A percentile compares a stretch with the other conserved stretches of the same genome.
Evolutionary conservation across 2,888 invertebrate species (phyloP).

Genomic region (Bombylius major): DNA sequence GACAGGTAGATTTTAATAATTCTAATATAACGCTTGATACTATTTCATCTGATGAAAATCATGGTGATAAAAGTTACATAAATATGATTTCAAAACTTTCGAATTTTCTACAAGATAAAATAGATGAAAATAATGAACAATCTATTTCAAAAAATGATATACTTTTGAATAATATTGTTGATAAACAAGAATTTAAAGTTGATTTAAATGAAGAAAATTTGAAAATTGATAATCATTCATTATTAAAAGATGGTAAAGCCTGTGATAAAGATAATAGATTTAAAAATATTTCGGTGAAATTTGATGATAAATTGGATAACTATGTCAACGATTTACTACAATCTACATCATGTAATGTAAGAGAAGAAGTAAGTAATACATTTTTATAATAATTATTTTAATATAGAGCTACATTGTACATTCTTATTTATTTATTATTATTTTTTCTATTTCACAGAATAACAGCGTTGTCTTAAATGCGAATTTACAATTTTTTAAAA

Average conservation of each 20-base stretch:
- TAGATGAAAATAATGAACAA: background rate
- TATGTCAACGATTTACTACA: constrained; percentile 7
- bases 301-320: constrained; percentile 6
- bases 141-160: background rate
- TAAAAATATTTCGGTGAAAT: constrained; percentile 1
- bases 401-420: too few relatives aligned
- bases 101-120: background rate
- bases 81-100: background rate
- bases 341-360: background rate
- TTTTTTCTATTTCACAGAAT: background rate
- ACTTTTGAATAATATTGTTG: too few relatives aligned
- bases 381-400: background rate
- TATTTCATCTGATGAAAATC: too few relatives aligned
- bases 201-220: background rate
- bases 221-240: background rate
- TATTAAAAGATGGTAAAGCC: too few relatives aligned
- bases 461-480: background rate
- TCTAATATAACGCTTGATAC: too few relatives aligned
- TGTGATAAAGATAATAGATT: too few relatives aligned
- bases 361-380: constrained; percentile 3
- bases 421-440: background rate
- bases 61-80: background rate
- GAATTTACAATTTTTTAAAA: constrained; percentile 25
- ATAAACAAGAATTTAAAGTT: too few relatives aligned
- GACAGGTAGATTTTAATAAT: too few relatives aligned